A percentile compares a stretch with the other conserved stretches of the same genome.
Evolutionary conservation across 2,888 invertebrate species (phyloP).

Genomic region (Lydus trimaculatus): DNA sequence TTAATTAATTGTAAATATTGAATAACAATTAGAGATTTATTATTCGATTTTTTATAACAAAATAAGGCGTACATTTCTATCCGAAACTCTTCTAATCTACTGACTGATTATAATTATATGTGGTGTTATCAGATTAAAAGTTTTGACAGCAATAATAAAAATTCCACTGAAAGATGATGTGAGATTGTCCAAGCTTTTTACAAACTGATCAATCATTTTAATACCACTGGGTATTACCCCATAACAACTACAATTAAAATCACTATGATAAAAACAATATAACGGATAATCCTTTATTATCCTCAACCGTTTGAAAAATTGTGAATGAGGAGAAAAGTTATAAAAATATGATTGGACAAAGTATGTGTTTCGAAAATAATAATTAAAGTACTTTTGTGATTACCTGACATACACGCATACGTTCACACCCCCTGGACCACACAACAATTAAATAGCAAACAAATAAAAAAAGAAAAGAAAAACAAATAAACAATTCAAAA

Average conservation of each 20-base stretch:
- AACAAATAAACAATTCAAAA: neutral
- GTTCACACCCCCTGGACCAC: neutral
- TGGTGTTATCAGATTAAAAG: neutral
- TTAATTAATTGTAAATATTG: neutral
- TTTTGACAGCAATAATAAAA: neutral
- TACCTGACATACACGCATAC: neutral
- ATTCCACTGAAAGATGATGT: neutral
- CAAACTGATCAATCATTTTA: neutral
- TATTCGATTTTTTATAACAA: neutral
- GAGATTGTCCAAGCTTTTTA: neutral
- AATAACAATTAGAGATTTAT: neutral
- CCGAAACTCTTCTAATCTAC: neutral
- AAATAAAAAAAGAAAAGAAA: too few relatives aligned
- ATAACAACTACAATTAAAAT: neutral
- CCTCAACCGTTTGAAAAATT: neutral
- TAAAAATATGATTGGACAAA: neutral
- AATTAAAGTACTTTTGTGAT: neutral
- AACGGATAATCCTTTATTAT: neutral
- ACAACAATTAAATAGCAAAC: too few relatives aligned
- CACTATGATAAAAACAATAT: neutral
- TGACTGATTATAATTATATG: neutral
- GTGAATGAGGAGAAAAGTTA: neutral
- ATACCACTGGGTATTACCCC: neutral
- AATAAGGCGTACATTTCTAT: neutral
- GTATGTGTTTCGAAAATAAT: neutral